A percentile compares a stretch with the other conserved stretches of the same genome.
Evolutionary conservation across 2,888 invertebrate genomes (phyloP).

Genomic region (Lutraria lutraria): DNA sequence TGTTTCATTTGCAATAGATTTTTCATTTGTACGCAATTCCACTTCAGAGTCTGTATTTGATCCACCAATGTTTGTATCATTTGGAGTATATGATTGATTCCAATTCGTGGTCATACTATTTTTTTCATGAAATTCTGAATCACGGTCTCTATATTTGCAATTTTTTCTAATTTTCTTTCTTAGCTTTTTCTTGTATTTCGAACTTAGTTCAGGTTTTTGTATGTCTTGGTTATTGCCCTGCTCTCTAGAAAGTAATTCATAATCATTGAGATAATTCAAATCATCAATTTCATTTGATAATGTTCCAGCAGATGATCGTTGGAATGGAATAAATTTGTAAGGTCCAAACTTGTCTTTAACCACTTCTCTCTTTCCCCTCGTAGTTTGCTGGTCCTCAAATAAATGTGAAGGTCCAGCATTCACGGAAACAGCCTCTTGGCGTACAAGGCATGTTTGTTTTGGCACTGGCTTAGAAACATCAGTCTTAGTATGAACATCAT

Average conservation of each 20-base stretch:
- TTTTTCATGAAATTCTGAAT: slow-evolving; percentile 6
- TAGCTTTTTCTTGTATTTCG: slow-evolving; percentile 25
- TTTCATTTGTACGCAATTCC: neutral
- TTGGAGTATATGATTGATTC: neutral
- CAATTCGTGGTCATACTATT: neutral
- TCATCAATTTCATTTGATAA: slow-evolving; percentile 52
- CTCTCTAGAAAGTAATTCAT: slow-evolving; percentile 43
- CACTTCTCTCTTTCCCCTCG: neutral
- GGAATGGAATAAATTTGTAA: slow-evolving; percentile 38
- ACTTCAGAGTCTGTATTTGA: neutral
- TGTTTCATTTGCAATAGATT: neutral
- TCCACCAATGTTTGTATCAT: neutral
- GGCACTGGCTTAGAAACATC: neutral
- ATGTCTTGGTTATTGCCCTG: neutral
- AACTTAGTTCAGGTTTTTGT: neutral
- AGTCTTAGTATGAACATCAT: neutral
- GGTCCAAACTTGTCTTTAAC: slow-evolving; percentile 21
- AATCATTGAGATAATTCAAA: slow-evolving; percentile 36
- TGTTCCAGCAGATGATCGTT: slow-evolving; percentile 45
- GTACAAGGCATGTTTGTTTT: slow-evolving; percentile 2
- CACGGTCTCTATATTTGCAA: slow-evolving; percentile 45
- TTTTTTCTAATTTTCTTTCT: slow-evolving; percentile 33
- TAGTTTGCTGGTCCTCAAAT: neutral
- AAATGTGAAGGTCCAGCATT: slow-evolving; percentile 1
- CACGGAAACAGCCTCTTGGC: slow-evolving; percentile 37